Conservation (phyloP, 2,113 vertebrate genomes). For the Coptodon rendalli region DNA sequence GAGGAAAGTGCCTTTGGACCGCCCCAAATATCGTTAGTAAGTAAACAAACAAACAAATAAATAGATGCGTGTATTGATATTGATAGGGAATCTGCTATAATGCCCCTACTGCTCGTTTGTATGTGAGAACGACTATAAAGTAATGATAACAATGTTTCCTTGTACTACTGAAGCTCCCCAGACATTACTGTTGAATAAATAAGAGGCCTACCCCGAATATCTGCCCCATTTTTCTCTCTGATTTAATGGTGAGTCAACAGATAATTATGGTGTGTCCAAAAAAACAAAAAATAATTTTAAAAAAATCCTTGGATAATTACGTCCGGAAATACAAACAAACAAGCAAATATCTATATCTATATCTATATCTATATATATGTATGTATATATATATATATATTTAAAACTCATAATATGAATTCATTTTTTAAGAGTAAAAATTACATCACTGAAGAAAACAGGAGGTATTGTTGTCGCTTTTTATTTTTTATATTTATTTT, state of each 20-base stretch:
- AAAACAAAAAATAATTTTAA: rapidly evolving
- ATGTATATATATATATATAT: background rate
- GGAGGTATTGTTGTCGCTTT: background rate
- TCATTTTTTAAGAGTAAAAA: background rate
- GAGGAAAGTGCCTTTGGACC: background rate
- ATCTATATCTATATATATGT: too few relatives aligned
- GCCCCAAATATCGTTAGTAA: background rate
- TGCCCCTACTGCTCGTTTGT: background rate
- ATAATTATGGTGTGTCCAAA: background rate
- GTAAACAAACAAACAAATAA: background rate
- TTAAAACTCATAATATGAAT: background rate
- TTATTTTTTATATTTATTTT: background rate
- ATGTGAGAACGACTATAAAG: background rate
- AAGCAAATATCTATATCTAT: background rate
- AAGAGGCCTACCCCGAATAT: background rate
- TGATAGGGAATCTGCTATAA: background rate
- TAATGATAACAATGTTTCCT: background rate
- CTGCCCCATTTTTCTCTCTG: rapidly evolving
- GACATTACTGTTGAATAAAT: background rate
- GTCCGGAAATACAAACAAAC: background rate
- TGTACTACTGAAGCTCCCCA: background rate
- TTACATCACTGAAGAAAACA: background rate
- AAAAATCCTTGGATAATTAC: background rate
- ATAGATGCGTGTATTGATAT: background rate
- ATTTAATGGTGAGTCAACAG: background rate